Percentiles rank a stretch among this genome's conserved stretches.
These are phyloP conservation scores for Gambusia yucatana DNA, from an alignment of 2,797 vertebrate genomes.

Conservation along the genomic window DNA sequence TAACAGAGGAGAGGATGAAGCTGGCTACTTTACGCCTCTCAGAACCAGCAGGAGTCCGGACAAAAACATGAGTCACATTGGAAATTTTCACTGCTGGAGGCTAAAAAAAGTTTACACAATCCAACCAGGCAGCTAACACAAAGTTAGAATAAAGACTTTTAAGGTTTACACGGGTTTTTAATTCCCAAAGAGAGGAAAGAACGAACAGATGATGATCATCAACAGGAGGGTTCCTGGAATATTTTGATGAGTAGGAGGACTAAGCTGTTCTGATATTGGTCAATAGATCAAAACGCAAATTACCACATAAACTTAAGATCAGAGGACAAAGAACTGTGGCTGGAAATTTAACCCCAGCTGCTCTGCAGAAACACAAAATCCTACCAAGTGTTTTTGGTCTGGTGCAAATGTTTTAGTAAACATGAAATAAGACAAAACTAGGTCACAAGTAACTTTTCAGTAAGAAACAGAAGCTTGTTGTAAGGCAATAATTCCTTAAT, in stretches of 20 bases:
- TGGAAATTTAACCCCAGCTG: not conserved
- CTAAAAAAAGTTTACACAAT: not conserved
- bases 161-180: not conserved
- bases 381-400: no score
- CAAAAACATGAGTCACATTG: not conserved
- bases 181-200: not conserved
- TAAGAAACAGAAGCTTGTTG: no score
- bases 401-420: no score
- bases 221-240: not conserved
- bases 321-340: not conserved
- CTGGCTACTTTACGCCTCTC: not conserved
- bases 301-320: not conserved
- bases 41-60: not conserved
- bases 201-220: not conserved
- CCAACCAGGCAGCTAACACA: not conserved
- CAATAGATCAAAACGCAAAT: not conserved
- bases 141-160: not conserved
- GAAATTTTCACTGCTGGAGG: not conserved
- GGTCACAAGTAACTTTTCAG: no score
- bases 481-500: no score
- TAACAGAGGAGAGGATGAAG: constrained; percentile 6
- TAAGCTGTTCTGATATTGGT: not conserved
- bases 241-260: not conserved
- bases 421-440: no score
- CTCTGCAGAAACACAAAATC: no score